phyloP scores from a whole-genome alignment of 2,113 vertebrate species.

The Microtus pennsylvanicus region DNA sequence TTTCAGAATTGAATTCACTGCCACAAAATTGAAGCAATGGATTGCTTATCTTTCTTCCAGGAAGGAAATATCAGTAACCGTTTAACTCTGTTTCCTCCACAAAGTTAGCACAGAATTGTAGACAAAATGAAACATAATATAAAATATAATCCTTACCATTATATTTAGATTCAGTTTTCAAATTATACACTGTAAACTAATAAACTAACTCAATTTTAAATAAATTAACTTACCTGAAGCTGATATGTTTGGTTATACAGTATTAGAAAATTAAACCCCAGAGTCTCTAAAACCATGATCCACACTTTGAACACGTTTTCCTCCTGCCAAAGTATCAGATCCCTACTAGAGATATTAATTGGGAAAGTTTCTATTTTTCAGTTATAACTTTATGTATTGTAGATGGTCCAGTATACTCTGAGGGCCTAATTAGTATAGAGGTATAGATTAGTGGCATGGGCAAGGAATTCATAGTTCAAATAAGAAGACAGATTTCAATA shows the following conservation, averaged over 20 bases:
- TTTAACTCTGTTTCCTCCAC: not conserved
- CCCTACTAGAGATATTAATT: not conserved
- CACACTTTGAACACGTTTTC: not conserved
- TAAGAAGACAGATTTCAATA: conserved; percentile 75
- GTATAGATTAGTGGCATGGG: conserved; percentile 44
- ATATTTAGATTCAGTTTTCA: not conserved
- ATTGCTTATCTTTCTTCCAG: not conserved
- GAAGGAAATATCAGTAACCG: conserved; percentile 5
- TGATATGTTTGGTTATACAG: not conserved
- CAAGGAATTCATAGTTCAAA: conserved; percentile 63
- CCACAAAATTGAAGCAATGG: not conserved
- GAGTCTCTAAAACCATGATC: not conserved
- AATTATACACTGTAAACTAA: not conserved
- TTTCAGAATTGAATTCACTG: not conserved
- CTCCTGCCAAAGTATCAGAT: not conserved
- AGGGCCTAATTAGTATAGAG: not conserved
- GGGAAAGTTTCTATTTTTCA: not conserved
- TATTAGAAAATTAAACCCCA: conserved; percentile 19
- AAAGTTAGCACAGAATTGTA: not conserved
- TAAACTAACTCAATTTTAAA: conserved; percentile 1
- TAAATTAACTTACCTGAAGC: not conserved
- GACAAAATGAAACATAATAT: not conserved
- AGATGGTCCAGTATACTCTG: not conserved
- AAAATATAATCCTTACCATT: not conserved
- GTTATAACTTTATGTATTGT: not conserved